These are phyloP conservation scores for Cantharis flavilabris DNA, from an alignment of 2,888 invertebrate genomes.

Conservation along the genomic window DNA sequence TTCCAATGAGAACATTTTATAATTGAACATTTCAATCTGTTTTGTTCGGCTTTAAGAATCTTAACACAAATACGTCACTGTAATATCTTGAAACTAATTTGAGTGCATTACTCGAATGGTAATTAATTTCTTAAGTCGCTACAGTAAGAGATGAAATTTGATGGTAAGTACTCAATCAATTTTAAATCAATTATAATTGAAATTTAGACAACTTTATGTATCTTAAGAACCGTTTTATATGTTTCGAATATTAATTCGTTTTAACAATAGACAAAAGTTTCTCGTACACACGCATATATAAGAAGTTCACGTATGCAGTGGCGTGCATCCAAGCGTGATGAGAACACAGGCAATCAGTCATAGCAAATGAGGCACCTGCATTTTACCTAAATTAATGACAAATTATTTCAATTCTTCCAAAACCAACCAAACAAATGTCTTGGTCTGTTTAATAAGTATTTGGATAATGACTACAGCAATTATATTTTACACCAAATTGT, in stretches of 20 bases:
- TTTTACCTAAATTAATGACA: slow-evolving; percentile 31
- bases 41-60: slow-evolving; percentile 26
- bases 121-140: slow-evolving; percentile 25
- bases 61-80: slow-evolving; percentile 17
- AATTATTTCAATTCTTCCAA: slow-evolving; percentile 22
- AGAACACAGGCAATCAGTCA: slow-evolving; percentile 40
- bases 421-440: slow-evolving; percentile 17
- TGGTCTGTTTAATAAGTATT: slow-evolving; percentile 3
- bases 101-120: slow-evolving; percentile 25
- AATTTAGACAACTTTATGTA: neutral
- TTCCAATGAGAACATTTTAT: slow-evolving; percentile 26
- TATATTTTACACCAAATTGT: neutral
- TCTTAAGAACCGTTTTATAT: neutral
- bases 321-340: slow-evolving; percentile 38
- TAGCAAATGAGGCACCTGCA: slow-evolving; percentile 37
- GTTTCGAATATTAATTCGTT: slow-evolving; percentile 6
- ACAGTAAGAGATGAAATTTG: neutral
- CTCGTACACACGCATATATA: slow-evolving; percentile 9
- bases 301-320: slow-evolving; percentile 31
- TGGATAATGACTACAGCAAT: neutral
- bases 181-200: neutral
- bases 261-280: slow-evolving; percentile 20
- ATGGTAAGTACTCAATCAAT: neutral
- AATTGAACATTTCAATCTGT: slow-evolving; percentile 29
- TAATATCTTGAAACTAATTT: slow-evolving; percentile 23